phyloP scores from a whole-genome alignment of 1,140 invertebrate species.

The Drosophila dunni region DNA sequence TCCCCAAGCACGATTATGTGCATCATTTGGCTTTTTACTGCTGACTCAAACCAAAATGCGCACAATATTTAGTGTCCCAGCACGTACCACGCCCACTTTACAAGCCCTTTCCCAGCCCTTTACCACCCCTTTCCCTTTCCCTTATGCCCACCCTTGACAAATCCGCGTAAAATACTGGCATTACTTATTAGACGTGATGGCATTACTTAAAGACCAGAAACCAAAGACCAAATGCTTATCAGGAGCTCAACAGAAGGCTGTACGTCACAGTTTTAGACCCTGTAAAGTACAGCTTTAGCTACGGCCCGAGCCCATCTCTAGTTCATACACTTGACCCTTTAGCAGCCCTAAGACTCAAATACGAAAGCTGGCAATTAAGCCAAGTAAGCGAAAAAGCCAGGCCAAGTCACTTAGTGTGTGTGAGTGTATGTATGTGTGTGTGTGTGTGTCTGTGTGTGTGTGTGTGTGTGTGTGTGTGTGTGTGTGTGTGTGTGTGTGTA shows the following conservation, averaged over 20 bases:
- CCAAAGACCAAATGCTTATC: slow-evolving; percentile 1
- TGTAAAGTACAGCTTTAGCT: not conserved
- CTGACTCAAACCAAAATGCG: slow-evolving; percentile 11
- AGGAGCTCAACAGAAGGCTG: too few relatives aligned
- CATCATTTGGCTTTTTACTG: slow-evolving; percentile 17
- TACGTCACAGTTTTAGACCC: too few relatives aligned
- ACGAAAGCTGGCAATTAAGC: slow-evolving; percentile 22
- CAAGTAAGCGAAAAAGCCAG: slow-evolving; percentile 25
- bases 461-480: not conserved
- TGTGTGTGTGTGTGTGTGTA: not conserved
- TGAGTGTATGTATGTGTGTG: not conserved
- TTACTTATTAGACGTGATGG: slow-evolving; percentile 22
- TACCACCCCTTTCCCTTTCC: not conserved
- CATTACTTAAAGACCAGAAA: slow-evolving; percentile 5
- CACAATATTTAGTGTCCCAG: not conserved
- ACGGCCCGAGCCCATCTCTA: not conserved
- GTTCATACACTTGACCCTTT: not conserved
- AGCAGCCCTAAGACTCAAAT: not conserved
- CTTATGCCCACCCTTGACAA: not conserved
- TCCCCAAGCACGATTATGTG: slow-evolving; percentile 22
- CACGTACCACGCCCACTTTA: not conserved
- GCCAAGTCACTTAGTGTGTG: not conserved
- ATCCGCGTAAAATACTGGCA: slow-evolving; percentile 1
- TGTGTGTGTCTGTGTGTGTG: slow-evolving; percentile 1
- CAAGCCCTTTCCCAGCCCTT: not conserved